Evolutionary conservation across 2,888 invertebrate genomes (phyloP).

Genomic region (Cerastoderma edule): DNA sequence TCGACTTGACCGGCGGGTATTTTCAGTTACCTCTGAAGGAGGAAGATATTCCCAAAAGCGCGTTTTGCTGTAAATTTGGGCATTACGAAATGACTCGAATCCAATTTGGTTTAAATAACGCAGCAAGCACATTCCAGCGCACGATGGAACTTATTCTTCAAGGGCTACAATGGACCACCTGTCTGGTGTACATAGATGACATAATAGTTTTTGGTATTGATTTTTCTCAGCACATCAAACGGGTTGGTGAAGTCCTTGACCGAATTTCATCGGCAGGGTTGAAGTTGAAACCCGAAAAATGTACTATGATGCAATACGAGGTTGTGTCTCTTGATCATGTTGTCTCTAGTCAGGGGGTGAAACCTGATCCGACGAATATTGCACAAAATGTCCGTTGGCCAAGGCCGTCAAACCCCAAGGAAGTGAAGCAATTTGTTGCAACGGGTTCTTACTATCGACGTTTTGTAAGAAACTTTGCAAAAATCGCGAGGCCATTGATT

Average conservation of each 20-base stretch:
- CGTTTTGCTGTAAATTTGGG: constrained; percentile 36
- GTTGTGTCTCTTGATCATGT: constrained; percentile 36
- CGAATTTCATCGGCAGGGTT: constrained; percentile 28
- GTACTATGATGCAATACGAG: constrained; percentile 25
- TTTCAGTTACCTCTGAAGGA: constrained; percentile 27
- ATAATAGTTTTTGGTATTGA: constrained; percentile 25
- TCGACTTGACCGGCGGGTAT: constrained; percentile 46
- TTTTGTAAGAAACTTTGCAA: constrained; percentile 29
- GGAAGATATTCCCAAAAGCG: constrained; percentile 39
- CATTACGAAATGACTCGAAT: constrained; percentile 33
- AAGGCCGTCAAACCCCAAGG: constrained; percentile 14
- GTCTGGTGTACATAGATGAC: constrained; percentile 38
- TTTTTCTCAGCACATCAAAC: constrained; percentile 25
- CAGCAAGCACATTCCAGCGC: constrained; percentile 30
- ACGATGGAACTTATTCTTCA: constrained; percentile 35
- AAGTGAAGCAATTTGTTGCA: constrained; percentile 32
- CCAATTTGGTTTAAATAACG: constrained; percentile 33
- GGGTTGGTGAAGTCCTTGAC: constrained; percentile 29
- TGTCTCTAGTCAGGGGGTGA: constrained; percentile 30
- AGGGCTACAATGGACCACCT: constrained; percentile 37
- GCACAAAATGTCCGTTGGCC: constrained; percentile 32
- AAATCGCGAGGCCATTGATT: constrained; percentile 22
- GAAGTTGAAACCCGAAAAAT: constrained; percentile 33
- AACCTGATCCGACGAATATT: constrained; percentile 27
- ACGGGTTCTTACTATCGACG: constrained; percentile 30